Conservation (phyloP, 2,797 vertebrate species). For the Chelon auratus region DNA sequence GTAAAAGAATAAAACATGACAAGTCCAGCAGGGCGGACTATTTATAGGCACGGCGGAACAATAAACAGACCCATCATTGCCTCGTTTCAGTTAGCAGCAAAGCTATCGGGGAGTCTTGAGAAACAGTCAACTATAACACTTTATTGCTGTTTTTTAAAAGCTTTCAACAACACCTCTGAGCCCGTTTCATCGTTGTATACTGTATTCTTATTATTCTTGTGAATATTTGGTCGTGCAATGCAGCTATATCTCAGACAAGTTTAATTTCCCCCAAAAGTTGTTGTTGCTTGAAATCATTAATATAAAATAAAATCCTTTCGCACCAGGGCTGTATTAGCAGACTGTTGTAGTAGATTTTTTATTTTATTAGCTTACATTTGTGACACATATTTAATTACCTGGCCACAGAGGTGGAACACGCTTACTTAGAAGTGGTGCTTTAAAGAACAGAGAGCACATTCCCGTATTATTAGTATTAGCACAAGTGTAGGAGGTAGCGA, state of each 20-base stretch:
- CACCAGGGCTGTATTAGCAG: background rate
- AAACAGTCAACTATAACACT: background rate
- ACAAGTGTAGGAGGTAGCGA: background rate
- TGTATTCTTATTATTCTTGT: background rate
- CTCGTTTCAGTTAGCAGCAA: background rate
- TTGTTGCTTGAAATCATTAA: constrained; percentile 7
- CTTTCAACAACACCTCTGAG: background rate
- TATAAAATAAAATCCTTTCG: background rate
- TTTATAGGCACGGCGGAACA: background rate
- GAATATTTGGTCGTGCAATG: background rate
- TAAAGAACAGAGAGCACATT: background rate
- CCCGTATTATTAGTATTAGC: background rate
- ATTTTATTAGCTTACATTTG: background rate
- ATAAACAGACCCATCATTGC: background rate
- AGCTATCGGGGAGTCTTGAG: background rate
- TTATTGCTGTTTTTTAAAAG: background rate
- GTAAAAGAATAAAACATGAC: constrained; percentile 19
- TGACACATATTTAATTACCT: background rate
- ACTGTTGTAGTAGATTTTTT: too few species aligned
- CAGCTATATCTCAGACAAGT: constrained; percentile 3
- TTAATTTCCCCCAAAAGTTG: constrained; percentile 3
- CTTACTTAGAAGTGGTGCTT: background rate
- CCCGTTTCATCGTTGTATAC: constrained; percentile 6
- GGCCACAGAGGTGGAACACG: background rate
- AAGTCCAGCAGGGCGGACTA: background rate